phyloP scores from a whole-genome alignment of 2,888 invertebrate genomes.

The Hymenopus coronatus region DNA sequence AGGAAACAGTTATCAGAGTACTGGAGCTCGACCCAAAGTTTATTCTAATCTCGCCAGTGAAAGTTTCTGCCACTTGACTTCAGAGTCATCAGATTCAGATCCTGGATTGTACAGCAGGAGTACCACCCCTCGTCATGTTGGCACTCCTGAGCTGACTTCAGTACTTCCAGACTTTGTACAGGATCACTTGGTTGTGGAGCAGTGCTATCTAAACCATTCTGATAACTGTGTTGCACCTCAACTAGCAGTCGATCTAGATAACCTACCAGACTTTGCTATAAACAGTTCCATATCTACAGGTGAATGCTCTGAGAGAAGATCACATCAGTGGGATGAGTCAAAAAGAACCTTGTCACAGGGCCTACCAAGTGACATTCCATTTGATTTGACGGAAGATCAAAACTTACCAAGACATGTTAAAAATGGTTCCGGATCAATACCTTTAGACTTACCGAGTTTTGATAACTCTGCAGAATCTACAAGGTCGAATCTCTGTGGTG shows the following conservation, averaged over 20 bases:
- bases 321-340: conserved; percentile 26
- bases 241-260: conserved; percentile 60
- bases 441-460: conserved; percentile 27
- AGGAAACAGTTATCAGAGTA: conserved; percentile 60
- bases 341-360: conserved; percentile 5
- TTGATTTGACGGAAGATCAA: conserved; percentile 23
- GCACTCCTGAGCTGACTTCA: conserved; percentile 47
- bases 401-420: background rate
- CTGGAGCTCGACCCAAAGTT: conserved; percentile 78
- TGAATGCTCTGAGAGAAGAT: background rate
- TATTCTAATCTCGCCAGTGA: conserved; percentile 42
- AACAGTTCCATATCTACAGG: conserved; percentile 12
- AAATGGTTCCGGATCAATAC: conserved; percentile 21
- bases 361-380: conserved; percentile 26
- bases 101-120: conserved; percentile 20
- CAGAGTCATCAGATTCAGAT: conserved; percentile 24
- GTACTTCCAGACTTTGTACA: conserved; percentile 85
- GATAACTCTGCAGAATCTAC: background rate
- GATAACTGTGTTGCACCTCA: conserved; percentile 50
- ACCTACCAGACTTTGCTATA: conserved; percentile 54
- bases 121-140: conserved; percentile 22
- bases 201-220: conserved; percentile 58
- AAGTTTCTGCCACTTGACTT: conserved; percentile 10
- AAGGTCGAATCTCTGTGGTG: background rate
- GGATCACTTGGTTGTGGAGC: conserved; percentile 80